These are phyloP conservation scores for Belonocnema kinseyi DNA, from an alignment of 1,140 invertebrate genomes.

Conservation along the genomic window DNA sequence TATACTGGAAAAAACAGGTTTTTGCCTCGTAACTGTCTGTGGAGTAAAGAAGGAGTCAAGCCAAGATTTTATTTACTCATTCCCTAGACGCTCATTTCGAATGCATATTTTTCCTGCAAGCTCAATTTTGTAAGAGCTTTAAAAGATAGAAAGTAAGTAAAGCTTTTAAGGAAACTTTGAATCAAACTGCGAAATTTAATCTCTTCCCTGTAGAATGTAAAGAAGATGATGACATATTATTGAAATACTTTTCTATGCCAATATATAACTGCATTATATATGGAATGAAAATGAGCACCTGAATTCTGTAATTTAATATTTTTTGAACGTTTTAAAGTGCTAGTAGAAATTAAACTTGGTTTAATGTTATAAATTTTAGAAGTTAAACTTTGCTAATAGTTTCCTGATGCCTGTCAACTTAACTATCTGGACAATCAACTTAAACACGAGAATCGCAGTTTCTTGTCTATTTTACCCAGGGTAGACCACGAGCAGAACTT, in stretches of 20 bases:
- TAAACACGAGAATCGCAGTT: conserved; percentile 19
- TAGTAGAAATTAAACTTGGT: no score
- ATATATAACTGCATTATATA: not conserved
- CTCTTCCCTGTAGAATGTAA: not conserved
- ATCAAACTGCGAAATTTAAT: conserved; percentile 1
- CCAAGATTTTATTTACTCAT: conserved; percentile 6
- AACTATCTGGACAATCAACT: conserved; percentile 18
- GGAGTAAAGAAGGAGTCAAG: not conserved
- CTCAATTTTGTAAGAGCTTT: not conserved
- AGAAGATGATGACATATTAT: not conserved
- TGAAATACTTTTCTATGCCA: not conserved
- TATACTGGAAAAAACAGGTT: not conserved
- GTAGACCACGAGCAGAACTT: conserved; percentile 37
- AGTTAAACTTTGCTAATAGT: not conserved
- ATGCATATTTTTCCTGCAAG: not conserved
- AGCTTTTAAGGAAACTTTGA: not conserved
- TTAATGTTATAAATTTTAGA: no score
- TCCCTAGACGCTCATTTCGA: not conserved
- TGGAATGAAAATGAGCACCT: no score
- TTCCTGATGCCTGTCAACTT: not conserved
- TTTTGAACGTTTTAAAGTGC: no score
- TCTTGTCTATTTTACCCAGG: conserved; percentile 19
- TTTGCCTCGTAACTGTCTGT: not conserved
- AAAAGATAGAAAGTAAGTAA: not conserved
- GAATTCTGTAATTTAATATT: no score